Base-by-base conservation (phyloP, 64 coral and sea anemone species). In the Montipora capricornis region DNA sequence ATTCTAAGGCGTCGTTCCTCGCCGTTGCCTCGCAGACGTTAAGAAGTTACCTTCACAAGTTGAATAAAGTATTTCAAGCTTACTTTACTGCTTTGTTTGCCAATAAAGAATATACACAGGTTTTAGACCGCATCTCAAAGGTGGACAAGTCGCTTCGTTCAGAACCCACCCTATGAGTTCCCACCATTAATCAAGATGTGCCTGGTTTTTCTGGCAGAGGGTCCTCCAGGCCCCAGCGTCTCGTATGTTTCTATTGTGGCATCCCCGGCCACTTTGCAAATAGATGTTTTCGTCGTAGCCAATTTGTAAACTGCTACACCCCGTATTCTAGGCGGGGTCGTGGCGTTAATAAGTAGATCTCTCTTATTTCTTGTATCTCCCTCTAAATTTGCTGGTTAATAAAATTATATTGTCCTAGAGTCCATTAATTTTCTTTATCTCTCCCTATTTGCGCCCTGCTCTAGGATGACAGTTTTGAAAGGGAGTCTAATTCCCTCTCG, bases 81-180 rank as follows among this genome's bases (percentile, higher is more conserved):
- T 81, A 81, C 46, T 81, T 81, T 22, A 9, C 50, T 5, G 77
- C 77, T 12, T 14, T 50, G 8, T 80, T 80, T 48, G 10, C 47
- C 1, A 47, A 81, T 49, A 81, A 81, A 49, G 50, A 92, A 47
- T 92, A 58, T 50, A 50, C 50, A 4, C 13, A 68, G 44, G 80
- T 92, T 17, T 2, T 92, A 1, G 90, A 92, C 51, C 47, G 48
- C 68, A 20, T 83, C 16, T 92, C 69, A 0, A 82, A 92, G 67
- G 50, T 92, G 20, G 89, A 89, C 20, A 90, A 90, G 29, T 80
- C 76, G 0, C 68, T 90, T 44, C 24, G 2, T 14, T 44, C 74
- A 45, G 74, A 76, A 6, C 6, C 74, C 26, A 44, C 74, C 45
- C 71, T 37, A 10, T 67, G 84, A 48, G 59, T 61, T 66, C 47